Conservation (phyloP, 2,888 invertebrate species). For the Sturmia bella region DNA sequence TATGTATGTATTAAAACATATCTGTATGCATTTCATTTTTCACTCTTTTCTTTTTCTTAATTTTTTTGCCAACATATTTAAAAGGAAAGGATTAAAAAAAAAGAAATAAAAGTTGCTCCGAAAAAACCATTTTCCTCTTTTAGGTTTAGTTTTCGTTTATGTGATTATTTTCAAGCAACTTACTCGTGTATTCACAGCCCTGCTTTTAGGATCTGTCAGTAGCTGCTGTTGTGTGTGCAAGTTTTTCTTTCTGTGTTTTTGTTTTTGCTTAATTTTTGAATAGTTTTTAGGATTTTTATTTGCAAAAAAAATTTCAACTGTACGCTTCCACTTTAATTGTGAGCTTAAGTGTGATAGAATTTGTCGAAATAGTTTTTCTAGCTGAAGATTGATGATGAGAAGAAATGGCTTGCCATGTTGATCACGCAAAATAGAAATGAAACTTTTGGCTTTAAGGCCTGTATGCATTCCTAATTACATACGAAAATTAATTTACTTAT, state of each 20-base stretch:
- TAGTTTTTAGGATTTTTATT: too few relatives aligned
- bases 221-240: background rate
- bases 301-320: constrained; percentile 22
- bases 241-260: constrained; percentile 32
- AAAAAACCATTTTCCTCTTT: constrained; percentile 20
- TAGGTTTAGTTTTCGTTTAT: background rate
- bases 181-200: background rate
- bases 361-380: constrained; percentile 16
- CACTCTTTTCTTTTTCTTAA: background rate
- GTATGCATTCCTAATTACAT: too few relatives aligned
- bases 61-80: constrained; percentile 47
- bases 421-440: too few relatives aligned
- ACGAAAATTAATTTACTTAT: too few relatives aligned
- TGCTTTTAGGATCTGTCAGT: background rate
- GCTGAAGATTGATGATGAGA: constrained; percentile 31
- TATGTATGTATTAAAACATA: constrained; percentile 1
- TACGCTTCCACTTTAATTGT: constrained; percentile 21
- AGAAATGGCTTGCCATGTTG: background rate
- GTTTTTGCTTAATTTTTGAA: background rate
- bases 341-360: constrained; percentile 32
- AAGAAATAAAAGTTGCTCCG: constrained; percentile 22
- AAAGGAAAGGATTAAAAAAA: constrained; percentile 50
- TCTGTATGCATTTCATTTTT: background rate
- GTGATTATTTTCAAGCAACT: constrained; percentile 3
- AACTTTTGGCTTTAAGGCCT: too few relatives aligned